phyloP scores from a whole-genome alignment of 1,140 invertebrate species.

The Lysiphlebus fabarum region DNA sequence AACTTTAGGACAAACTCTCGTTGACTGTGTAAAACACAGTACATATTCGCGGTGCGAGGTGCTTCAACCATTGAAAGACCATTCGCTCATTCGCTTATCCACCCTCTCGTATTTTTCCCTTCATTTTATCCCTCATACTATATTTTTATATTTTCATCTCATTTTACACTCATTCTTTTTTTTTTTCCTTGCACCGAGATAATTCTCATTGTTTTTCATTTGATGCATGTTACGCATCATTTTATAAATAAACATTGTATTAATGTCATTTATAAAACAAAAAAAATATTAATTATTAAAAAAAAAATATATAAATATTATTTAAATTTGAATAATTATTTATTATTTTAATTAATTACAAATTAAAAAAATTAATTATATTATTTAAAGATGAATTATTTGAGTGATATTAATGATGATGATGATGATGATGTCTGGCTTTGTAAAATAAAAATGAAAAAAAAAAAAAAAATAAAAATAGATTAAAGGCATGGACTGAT shows the following conservation, averaged over 20 bases:
- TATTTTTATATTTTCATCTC: background rate
- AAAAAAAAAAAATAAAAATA: conserved; percentile 28
- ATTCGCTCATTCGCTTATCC: conserved; percentile 15
- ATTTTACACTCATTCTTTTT: conserved; percentile 16
- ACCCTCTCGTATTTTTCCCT: conserved; percentile 13
- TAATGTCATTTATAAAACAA: too few species aligned
- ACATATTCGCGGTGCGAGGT: conserved; percentile 33
- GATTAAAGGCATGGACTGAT: conserved; percentile 45
- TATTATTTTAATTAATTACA: too few species aligned
- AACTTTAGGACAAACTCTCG: conserved; percentile 41
- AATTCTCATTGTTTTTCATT: conserved; percentile 31
- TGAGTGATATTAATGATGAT: background rate
- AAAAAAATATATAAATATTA: too few species aligned
- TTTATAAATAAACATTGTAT: background rate
- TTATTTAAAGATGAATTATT: too few species aligned
- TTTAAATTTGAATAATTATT: too few species aligned
- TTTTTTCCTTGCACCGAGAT: conserved; percentile 27
- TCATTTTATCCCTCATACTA: too few species aligned
- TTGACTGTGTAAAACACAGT: conserved; percentile 45
- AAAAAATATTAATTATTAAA: too few species aligned
- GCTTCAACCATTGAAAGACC: conserved; percentile 37
- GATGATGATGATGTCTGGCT: conserved; percentile 24
- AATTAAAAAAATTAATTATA: too few species aligned
- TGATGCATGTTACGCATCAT: conserved; percentile 8
- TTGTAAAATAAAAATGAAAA: conserved; percentile 20